Evolutionary conservation across 2,888 invertebrate species (phyloP).

Genomic region (Halictus ligatus): DNA sequence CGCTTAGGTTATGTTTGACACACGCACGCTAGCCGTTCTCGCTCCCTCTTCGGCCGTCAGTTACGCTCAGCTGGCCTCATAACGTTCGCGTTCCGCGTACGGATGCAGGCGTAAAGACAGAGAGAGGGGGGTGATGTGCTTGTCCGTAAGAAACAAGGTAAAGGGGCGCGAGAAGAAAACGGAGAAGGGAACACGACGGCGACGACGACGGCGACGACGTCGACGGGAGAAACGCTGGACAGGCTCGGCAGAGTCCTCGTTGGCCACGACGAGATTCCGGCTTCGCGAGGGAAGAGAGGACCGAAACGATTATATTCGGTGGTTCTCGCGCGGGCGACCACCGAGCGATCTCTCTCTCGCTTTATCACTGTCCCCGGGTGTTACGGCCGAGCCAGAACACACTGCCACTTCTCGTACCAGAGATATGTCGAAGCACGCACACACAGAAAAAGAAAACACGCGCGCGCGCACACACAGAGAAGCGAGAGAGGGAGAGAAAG

Average conservation of each 20-base stretch:
- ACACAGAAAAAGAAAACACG: conserved; percentile 56
- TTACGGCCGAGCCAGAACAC: conserved; percentile 62
- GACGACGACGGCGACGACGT: neutral
- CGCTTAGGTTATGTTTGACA: conserved; percentile 65
- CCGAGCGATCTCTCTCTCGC: conserved; percentile 35
- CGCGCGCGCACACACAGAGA: conserved; percentile 50
- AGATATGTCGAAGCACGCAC: conserved; percentile 48
- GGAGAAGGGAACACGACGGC: conserved; percentile 41
- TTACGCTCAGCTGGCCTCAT: conserved; percentile 66
- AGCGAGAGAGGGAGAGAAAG: conserved; percentile 52
- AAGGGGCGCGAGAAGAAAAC: conserved; percentile 43
- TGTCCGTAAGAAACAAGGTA: conserved; percentile 47
- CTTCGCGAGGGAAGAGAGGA: conserved; percentile 2
- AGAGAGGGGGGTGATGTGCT: conserved; percentile 52
- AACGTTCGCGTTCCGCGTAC: conserved; percentile 41
- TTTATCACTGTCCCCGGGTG: conserved; percentile 53
- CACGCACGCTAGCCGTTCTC: conserved; percentile 54
- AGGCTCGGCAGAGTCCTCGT: conserved; percentile 59
- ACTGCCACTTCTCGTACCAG: conserved; percentile 51
- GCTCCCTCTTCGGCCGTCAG: conserved; percentile 63
- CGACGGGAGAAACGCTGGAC: conserved; percentile 41
- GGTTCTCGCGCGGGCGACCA: conserved; percentile 14
- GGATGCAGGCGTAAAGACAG: conserved; percentile 51
- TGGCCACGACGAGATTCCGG: conserved; percentile 47
- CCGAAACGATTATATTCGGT: conserved; percentile 22